Conservation (phyloP, 2,888 invertebrate species). For the Lacanobia wlatinum region DNA sequence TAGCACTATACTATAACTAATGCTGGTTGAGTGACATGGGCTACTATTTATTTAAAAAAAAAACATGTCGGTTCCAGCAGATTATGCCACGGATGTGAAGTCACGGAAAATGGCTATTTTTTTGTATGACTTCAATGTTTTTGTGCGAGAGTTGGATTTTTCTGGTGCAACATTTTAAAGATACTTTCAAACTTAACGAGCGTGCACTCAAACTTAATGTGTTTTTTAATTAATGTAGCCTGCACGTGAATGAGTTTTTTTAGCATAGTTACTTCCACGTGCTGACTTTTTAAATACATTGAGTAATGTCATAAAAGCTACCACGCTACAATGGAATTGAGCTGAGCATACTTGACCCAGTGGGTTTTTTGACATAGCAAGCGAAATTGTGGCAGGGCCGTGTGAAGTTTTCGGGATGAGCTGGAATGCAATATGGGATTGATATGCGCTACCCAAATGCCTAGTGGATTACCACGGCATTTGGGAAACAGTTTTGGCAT, state of each 20-base stretch:
- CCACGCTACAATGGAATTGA: too few species aligned
- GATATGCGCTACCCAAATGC: too few species aligned
- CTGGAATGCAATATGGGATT: too few species aligned
- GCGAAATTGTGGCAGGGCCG: background rate
- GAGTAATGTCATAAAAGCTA: too few species aligned
- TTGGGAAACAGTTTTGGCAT: too few species aligned
- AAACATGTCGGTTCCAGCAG: too few species aligned
- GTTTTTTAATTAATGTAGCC: conserved; percentile 20
- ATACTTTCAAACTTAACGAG: conserved; percentile 15
- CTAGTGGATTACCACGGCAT: too few species aligned
- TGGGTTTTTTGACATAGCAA: background rate
- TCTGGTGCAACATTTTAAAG: conserved; percentile 14
- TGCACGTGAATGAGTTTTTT: conserved; percentile 7
- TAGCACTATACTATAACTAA: too few species aligned
- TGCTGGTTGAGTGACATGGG: too few species aligned
- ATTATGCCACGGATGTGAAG: background rate
- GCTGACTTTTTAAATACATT: background rate
- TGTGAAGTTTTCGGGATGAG: background rate
- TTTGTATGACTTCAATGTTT: background rate
- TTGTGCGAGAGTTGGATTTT: background rate
- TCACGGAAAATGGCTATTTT: too few species aligned
- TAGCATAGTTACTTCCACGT: background rate
- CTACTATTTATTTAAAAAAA: too few species aligned
- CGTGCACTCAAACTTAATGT: conserved; percentile 8
- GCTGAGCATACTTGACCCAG: background rate